Evolutionary conservation across 2,888 invertebrate species (phyloP).

Genomic region (Pharmacophagus antenor): DNA sequence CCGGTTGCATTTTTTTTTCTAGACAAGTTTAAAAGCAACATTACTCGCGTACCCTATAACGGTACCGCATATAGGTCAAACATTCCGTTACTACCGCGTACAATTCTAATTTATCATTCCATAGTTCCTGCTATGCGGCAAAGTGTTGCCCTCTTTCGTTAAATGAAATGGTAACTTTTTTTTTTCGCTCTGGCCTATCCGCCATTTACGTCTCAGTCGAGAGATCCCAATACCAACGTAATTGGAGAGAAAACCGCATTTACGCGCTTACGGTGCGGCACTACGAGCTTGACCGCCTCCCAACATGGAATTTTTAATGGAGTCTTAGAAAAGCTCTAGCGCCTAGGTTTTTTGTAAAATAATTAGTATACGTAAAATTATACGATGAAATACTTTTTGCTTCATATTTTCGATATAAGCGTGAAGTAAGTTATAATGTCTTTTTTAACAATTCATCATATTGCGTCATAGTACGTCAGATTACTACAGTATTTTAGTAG

Average conservation of each 20-base stretch:
- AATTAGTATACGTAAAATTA: not conserved
- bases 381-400: not conserved
- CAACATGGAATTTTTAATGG: conserved; percentile 52
- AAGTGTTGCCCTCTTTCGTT: conserved; percentile 35
- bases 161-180: conserved; percentile 52
- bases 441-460: too few relatives aligned
- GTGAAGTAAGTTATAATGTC: too few relatives aligned
- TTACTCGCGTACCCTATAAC: conserved; percentile 2
- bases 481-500: too few relatives aligned
- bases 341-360: conserved; percentile 3
- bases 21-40: conserved; percentile 1
- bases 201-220: conserved; percentile 46
- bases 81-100: conserved; percentile 24
- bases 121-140: conserved; percentile 35
- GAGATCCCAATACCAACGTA: conserved; percentile 64
- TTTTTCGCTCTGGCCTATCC: conserved; percentile 44
- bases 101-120: conserved; percentile 32
- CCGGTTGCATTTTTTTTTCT: not conserved
- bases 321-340: conserved; percentile 38
- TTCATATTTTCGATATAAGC: not conserved
- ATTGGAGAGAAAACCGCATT: conserved; percentile 64
- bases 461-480: too few relatives aligned
- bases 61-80: conserved; percentile 22
- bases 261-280: conserved; percentile 41
- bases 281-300: conserved; percentile 41